Evolutionary conservation across 2,113 vertebrate genomes (phyloP).

Genomic region (Pteropus alecto): DNA sequence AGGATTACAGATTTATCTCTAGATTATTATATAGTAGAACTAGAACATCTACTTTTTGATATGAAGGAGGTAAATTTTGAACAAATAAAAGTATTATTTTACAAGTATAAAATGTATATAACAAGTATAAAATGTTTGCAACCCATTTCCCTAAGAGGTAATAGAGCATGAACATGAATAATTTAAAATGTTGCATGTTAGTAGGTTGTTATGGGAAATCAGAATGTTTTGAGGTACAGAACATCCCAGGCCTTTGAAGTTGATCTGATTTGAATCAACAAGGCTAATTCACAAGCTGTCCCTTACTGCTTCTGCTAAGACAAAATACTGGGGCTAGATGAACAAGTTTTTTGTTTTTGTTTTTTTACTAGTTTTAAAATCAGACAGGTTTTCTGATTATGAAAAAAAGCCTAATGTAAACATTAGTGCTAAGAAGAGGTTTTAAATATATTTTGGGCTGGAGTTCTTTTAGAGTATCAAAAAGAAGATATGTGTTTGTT

Average conservation of each 20-base stretch:
- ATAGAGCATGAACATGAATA: neutral
- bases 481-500: neutral
- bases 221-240: neutral
- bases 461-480: constrained; percentile 6
- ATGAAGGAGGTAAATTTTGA: constrained; percentile 11
- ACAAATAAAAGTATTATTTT: neutral
- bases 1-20: neutral
- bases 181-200: neutral
- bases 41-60: neutral
- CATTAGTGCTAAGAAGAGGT: neutral
- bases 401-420: neutral
- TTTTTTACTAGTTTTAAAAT: neutral
- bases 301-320: neutral
- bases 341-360: neutral
- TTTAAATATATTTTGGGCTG: neutral
- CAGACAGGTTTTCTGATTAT: neutral
- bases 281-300: neutral
- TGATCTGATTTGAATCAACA: neutral
- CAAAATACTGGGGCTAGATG: neutral
- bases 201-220: neutral
- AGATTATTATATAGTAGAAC: neutral
- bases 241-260: neutral
- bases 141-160: neutral
- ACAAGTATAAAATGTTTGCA: neutral
- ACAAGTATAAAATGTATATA: neutral